Conservation (phyloP, 1,140 invertebrate species). For the Magallana ariakensis region DNA sequence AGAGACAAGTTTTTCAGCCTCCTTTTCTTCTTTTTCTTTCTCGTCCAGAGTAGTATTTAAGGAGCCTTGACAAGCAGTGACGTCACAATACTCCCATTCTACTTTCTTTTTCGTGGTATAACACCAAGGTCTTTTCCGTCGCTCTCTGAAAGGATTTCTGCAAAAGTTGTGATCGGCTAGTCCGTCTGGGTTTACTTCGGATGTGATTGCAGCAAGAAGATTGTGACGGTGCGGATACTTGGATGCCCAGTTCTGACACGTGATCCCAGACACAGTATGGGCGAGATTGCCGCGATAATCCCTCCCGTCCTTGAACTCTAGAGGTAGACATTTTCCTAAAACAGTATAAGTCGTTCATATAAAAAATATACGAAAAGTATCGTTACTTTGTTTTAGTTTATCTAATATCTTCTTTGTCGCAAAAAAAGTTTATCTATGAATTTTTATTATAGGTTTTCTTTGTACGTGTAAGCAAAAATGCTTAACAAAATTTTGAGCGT, state of each 20-base stretch:
- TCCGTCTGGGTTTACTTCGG: constrained; percentile 60
- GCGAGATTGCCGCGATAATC: constrained; percentile 73
- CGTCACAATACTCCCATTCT: constrained; percentile 72
- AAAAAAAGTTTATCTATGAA: too few species aligned
- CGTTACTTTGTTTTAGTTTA: too few species aligned
- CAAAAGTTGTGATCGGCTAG: constrained; percentile 72
- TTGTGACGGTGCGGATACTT: constrained; percentile 74
- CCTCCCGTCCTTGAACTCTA: constrained; percentile 66
- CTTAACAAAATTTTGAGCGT: too few species aligned
- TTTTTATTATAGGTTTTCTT: too few species aligned
- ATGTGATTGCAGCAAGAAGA: constrained; percentile 47
- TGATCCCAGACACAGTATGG: constrained; percentile 70
- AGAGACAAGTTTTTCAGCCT: background rate
- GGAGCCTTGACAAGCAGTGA: constrained; percentile 54
- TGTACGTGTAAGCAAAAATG: too few species aligned
- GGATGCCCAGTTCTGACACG: constrained; percentile 75
- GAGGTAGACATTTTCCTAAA: constrained; percentile 69
- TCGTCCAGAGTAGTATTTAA: background rate
- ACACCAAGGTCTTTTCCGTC: constrained; percentile 70
- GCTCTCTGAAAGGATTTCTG: constrained; percentile 61
- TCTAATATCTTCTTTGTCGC: too few species aligned
- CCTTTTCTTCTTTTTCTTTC: background rate
- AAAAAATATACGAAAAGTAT: too few species aligned
- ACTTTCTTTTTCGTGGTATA: constrained; percentile 64
- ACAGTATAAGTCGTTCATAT: background rate